A percentile compares a stretch with the other conserved stretches of the same genome.
Evolutionary conservation across 2,797 vertebrate species (phyloP).

Genomic region (Dromococcyx pavoninus): DNA sequence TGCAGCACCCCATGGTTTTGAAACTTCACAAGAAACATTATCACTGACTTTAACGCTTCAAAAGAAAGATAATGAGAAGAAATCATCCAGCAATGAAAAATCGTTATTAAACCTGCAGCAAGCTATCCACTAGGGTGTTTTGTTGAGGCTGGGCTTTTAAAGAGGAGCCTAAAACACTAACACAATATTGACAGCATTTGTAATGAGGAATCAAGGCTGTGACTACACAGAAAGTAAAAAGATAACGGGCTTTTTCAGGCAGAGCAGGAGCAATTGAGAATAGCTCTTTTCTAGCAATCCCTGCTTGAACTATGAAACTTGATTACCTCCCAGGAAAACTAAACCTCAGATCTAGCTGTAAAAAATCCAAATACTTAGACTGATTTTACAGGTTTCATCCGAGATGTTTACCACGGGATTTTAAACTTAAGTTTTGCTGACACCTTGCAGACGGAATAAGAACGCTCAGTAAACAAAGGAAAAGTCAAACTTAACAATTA

Average conservation of each 20-base stretch:
- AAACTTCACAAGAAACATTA: constrained; percentile 18
- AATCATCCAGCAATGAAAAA: constrained; percentile 17
- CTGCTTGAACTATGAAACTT: neutral
- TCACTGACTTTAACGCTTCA: neutral
- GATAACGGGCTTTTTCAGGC: neutral
- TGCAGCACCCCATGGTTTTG: neutral
- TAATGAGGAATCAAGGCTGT: neutral
- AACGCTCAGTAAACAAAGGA: neutral
- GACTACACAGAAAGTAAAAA: neutral
- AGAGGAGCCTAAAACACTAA: neutral
- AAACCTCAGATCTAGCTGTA: neutral
- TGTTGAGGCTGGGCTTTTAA: neutral
- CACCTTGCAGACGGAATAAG: neutral
- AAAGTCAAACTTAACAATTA: neutral
- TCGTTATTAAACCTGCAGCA: neutral
- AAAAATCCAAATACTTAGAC: neutral
- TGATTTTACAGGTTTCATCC: neutral
- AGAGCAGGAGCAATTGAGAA: neutral
- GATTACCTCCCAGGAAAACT: neutral
- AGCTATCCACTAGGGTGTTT: neutral
- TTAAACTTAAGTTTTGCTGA: neutral
- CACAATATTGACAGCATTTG: neutral
- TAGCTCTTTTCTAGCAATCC: neutral
- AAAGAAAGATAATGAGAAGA: constrained; percentile 28
- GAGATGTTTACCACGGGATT: neutral